These are phyloP conservation scores for Puffinus mauretanicus DNA, from an alignment of 2,113 vertebrate species.

Conservation along the genomic window DNA sequence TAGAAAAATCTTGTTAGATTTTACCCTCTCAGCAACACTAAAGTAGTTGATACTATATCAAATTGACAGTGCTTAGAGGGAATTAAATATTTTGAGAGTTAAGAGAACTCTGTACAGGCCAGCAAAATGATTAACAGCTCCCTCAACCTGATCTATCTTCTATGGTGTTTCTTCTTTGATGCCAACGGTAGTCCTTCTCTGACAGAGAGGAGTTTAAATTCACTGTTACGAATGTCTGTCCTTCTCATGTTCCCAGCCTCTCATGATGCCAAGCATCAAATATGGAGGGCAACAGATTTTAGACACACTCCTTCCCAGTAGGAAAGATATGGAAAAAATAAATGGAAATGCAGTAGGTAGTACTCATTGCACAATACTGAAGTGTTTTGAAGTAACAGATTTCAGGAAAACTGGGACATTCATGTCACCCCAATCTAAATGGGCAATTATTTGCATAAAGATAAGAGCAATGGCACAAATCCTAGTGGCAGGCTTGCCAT, in stretches of 20 bases:
- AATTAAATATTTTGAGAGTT: constrained; percentile 33
- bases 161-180: not conserved
- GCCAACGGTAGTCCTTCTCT: not conserved
- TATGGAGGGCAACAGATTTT: not conserved
- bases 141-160: not conserved
- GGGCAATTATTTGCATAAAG: not conserved
- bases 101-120: not conserved
- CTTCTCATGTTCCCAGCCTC: not conserved
- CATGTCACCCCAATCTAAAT: not conserved
- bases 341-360: not conserved
- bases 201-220: not conserved
- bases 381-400: not conserved
- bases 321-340: fast-evolving
- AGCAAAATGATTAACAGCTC: not conserved
- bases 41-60: not conserved
- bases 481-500: no score
- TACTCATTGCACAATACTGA: not conserved
- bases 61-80: not conserved
- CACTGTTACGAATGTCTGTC: not conserved
- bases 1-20: not conserved
- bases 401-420: not conserved
- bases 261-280: not conserved
- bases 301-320: not conserved
- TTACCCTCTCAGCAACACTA: not conserved
- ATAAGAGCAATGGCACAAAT: not conserved